Base-by-base conservation (phyloP, 1,140 invertebrate genomes). In the Halotydeus destructor region DNA sequence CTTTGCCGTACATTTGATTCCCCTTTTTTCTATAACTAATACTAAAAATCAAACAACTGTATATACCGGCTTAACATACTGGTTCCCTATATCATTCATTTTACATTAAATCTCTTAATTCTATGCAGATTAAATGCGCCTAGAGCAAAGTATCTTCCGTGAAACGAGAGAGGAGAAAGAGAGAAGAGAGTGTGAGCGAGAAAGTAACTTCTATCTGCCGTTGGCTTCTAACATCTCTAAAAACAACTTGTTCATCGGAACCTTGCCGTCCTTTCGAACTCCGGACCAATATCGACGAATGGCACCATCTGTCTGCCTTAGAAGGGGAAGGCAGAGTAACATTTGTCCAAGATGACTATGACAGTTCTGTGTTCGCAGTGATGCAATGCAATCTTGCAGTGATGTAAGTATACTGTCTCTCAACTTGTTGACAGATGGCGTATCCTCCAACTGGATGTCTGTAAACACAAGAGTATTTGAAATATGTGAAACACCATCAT, bases 201-300 rank as follows among this genome's bases (percentile, higher is more conserved):
- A n/a, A n/a, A n/a, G n/a, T n/a, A n/a, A n/a, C n/a, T n/a, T n/a
- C n/a, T n/a, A n/a, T n/a, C n/a, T n/a, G n/a, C n/a, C n/a, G n/a
- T n/a, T 47, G 5, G 77, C 73, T 58, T 93, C 86, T 38, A 94
- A 66, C 88, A 96, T 96, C 65, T 96, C 88, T 22, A 89, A 69
- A 60, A 96, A 91, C 6, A 94, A 69, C 64, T 94, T 94, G 64
- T 94, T 91, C 82, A 96, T 88, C 37, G 75, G 73, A 38, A 88
- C 78, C 54, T 78, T 76, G 14, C 81, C 76, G 48, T 83, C 82
- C 52, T 76, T 73, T 52, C 85, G 79, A 12, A 93, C 72, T 52
- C 67, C 70, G 3, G 75, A 72, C 89, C 89, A 96, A 60, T 88
- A 93, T 51, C 74, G 72, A 36, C 85, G 69, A 36, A 89, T 72